These are phyloP conservation scores for Lamellibrachia luymesi DNA, from an alignment of 1,140 invertebrate genomes.

Conservation along the genomic window DNA sequence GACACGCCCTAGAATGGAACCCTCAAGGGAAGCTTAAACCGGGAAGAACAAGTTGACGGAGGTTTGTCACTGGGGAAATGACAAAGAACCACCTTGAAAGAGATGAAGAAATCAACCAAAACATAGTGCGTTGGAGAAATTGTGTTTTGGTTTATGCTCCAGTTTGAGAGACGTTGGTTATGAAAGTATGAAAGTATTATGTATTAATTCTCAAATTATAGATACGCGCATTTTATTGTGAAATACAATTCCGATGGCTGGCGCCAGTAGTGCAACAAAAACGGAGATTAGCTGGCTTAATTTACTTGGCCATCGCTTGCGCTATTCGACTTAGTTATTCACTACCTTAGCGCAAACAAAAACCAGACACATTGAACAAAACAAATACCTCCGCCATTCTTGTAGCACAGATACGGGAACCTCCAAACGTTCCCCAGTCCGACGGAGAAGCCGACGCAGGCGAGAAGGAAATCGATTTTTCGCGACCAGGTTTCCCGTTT, in stretches of 20 bases:
- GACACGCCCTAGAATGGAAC: too few relatives aligned
- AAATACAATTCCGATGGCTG: background rate
- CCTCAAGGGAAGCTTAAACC: too few relatives aligned
- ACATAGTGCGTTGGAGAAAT: too few relatives aligned
- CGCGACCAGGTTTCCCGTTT: constrained; percentile 46
- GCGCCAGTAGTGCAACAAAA: background rate
- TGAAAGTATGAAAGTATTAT: too few relatives aligned
- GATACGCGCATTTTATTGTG: background rate
- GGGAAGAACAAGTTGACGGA: too few relatives aligned
- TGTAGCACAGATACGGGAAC: constrained; percentile 45
- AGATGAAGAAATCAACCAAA: too few relatives aligned
- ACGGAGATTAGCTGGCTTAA: background rate
- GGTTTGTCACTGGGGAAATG: too few relatives aligned
- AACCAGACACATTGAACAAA: background rate
- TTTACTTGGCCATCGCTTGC: background rate
- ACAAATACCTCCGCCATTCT: constrained; percentile 37
- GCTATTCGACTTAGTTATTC: background rate
- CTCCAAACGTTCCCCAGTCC: constrained; percentile 53
- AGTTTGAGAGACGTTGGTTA: too few relatives aligned
- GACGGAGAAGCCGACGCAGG: constrained; percentile 48
- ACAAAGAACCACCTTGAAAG: too few relatives aligned
- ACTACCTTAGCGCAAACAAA: background rate
- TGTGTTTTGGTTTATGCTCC: too few relatives aligned
- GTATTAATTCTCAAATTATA: background rate
- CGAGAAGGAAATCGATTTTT: constrained; percentile 43